phyloP scores from a whole-genome alignment of 2,797 vertebrate genomes.

The Synanceia verrucosa region DNA sequence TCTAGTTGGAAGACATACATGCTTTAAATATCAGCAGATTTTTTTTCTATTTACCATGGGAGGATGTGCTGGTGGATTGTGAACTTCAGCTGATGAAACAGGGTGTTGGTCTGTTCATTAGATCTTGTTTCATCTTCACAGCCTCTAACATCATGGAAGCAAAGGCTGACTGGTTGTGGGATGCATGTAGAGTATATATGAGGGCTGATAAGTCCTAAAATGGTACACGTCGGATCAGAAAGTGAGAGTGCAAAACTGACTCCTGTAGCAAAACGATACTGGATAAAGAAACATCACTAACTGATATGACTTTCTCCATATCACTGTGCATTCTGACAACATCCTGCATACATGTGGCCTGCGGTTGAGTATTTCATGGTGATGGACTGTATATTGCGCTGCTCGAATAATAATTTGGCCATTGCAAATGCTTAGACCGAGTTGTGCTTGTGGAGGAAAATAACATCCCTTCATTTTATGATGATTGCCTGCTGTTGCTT shows the following conservation, averaged over 20 bases:
- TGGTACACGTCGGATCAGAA: background rate
- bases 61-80: conserved; percentile 19
- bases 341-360: conserved; percentile 2
- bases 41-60: conserved; percentile 8
- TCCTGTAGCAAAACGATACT: background rate
- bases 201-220: background rate
- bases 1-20: conserved; percentile 10
- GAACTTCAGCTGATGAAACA: conserved; percentile 35
- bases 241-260: background rate
- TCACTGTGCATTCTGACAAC: background rate
- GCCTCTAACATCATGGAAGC: conserved; percentile 7
- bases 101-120: conserved; percentile 4
- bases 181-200: background rate
- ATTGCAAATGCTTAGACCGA: conserved; percentile 47
- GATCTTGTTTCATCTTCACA: conserved; percentile 45
- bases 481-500: conserved; percentile 59
- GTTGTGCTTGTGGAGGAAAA: conserved; percentile 41
- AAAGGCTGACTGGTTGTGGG: conserved; percentile 20
- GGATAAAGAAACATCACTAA: background rate
- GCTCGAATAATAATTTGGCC: conserved; percentile 43
- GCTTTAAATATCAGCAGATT: background rate
- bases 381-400: conserved; percentile 31
- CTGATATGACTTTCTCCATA: conserved; percentile 12
- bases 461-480: conserved; percentile 48
- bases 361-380: conserved; percentile 39